Conservation (phyloP, 2,113 vertebrate genomes). For the Hylia prasina region DNA sequence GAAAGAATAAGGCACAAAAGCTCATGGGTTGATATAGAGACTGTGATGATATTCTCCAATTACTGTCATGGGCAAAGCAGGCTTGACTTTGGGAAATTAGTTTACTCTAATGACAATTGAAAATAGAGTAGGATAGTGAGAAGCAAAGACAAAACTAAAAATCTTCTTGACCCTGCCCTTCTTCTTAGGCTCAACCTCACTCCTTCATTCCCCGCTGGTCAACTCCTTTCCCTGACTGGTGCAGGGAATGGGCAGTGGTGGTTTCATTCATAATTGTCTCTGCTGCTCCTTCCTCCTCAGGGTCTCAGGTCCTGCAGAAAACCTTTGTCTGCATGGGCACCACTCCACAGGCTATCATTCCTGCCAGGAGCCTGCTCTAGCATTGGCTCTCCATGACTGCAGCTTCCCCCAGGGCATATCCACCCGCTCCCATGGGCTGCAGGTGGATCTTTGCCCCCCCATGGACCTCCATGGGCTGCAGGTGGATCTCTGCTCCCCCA, state of each 20-base stretch:
- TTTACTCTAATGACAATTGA: not conserved
- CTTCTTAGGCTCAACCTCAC: not conserved
- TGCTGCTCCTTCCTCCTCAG: not conserved
- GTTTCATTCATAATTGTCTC: not conserved
- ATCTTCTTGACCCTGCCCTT: rapidly evolving
- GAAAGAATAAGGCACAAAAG: not conserved
- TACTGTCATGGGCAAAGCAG: not conserved
- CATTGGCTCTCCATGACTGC: rapidly evolving
- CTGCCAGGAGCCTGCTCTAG: not conserved
- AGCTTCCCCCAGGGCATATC: not conserved
- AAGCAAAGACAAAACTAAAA: not conserved
- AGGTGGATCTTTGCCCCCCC: not conserved
- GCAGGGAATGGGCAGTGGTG: not conserved
- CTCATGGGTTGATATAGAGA: not conserved
- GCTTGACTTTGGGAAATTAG: not conserved
- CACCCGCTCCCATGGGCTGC: not conserved
- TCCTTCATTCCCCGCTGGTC: not conserved
- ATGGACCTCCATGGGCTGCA: not conserved
- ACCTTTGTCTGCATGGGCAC: not conserved
- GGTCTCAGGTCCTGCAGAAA: not conserved
- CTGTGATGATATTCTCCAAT: not conserved
- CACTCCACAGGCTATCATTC: not conserved
- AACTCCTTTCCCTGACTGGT: not conserved
- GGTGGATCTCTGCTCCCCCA: not conserved
- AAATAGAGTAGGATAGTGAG: not conserved